These are phyloP conservation scores for Bombyx mandarina DNA, from an alignment of 1,140 invertebrate species.

Conservation along the genomic window DNA sequence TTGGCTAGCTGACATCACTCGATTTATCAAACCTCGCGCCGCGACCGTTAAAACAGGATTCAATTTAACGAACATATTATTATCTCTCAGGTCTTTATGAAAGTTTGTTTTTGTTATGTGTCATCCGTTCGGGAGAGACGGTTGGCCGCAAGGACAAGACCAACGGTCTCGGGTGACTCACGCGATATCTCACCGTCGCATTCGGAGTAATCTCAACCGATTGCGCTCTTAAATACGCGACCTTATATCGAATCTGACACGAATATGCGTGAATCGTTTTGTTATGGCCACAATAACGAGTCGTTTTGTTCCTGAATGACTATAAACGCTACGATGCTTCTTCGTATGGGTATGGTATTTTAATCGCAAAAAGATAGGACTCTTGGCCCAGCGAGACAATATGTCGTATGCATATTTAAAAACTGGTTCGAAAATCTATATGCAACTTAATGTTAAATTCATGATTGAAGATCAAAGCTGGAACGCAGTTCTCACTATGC, in stretches of 20 bases:
- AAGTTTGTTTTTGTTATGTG: slow-evolving; percentile 23
- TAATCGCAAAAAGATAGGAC: too few relatives aligned
- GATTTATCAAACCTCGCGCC: slow-evolving; percentile 12
- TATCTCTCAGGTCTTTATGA: slow-evolving; percentile 11
- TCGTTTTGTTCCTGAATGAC: background rate
- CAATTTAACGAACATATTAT: slow-evolving; percentile 17
- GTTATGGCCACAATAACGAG: background rate
- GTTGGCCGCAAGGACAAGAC: slow-evolving; percentile 19
- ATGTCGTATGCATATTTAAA: too few relatives aligned
- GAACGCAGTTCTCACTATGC: too few relatives aligned
- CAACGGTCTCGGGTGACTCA: slow-evolving; percentile 25
- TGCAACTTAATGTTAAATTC: too few relatives aligned
- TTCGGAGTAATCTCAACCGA: background rate
- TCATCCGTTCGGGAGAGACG: slow-evolving; percentile 15
- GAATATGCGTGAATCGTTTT: background rate
- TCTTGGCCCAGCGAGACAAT: too few relatives aligned
- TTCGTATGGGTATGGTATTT: too few relatives aligned
- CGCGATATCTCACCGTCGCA: background rate
- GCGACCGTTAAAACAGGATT: slow-evolving; percentile 37
- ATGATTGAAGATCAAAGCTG: too few relatives aligned
- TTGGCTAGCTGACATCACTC: background rate
- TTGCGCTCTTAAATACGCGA: slow-evolving; percentile 5
- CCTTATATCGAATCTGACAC: slow-evolving; percentile 5
- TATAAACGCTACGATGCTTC: too few relatives aligned
- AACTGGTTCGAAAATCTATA: too few relatives aligned